phyloP scores from a whole-genome alignment of 2,113 vertebrate species.

The Oryzias melastigma region DNA sequence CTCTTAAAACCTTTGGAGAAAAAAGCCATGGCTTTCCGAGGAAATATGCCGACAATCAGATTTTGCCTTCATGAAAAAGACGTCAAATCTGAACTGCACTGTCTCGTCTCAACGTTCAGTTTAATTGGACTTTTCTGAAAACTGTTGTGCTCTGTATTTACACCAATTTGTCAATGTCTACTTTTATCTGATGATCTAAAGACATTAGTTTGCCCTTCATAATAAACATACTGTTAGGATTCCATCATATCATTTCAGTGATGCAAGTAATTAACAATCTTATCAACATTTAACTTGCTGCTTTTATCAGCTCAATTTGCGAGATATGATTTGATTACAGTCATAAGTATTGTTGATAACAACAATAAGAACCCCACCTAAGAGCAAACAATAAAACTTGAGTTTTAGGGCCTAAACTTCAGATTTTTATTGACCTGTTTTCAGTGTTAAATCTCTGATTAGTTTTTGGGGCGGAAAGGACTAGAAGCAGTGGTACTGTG shows the following conservation, averaged over 20 bases:
- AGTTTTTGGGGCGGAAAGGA: neutral
- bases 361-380: slow-evolving; percentile 4
- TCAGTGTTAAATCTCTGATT: neutral
- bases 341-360: slow-evolving; percentile 18
- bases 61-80: too few relatives aligned
- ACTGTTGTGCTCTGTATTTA: neutral
- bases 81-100: too few relatives aligned
- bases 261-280: slow-evolving; percentile 20
- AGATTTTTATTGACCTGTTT: neutral
- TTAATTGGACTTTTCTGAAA: neutral
- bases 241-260: slow-evolving; percentile 3
- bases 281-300: slow-evolving; percentile 19
- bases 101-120: neutral
- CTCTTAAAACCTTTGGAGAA: too few relatives aligned
- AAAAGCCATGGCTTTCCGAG: too few relatives aligned
- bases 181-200: slow-evolving; percentile 28
- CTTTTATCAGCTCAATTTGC: slow-evolving; percentile 2
- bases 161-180: slow-evolving; percentile 21
- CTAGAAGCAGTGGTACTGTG: neutral
- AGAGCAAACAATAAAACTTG: slow-evolving; percentile 14
- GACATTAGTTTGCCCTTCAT: slow-evolving; percentile 6
- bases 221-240: slow-evolving; percentile 8
- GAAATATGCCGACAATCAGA: too few relatives aligned
- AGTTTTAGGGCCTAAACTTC: neutral
- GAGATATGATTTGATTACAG: slow-evolving; percentile 12